These are phyloP conservation scores for Agriotes lineatus DNA, from an alignment of 2,888 invertebrate genomes.

Conservation along the genomic window DNA sequence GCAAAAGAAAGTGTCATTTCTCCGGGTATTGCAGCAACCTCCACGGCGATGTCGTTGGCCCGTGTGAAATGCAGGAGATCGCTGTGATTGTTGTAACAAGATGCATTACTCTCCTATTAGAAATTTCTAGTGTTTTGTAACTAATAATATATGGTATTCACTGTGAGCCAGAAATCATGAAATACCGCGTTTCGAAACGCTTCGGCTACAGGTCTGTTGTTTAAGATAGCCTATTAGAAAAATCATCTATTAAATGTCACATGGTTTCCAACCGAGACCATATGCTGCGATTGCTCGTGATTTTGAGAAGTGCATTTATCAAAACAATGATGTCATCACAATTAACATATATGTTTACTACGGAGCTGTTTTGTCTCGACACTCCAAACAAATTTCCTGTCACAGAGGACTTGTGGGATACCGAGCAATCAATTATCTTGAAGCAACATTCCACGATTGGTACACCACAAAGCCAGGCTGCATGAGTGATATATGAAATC, in stretches of 20 bases:
- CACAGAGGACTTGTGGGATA: neutral
- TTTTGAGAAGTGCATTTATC: too few relatives aligned
- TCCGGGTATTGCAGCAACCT: constrained; percentile 37
- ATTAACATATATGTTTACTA: too few relatives aligned
- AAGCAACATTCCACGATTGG: constrained; percentile 23
- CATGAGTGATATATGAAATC: constrained; percentile 38
- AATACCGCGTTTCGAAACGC: neutral
- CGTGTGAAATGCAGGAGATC: constrained; percentile 31
- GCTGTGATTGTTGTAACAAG: constrained; percentile 24
- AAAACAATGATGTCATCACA: too few relatives aligned
- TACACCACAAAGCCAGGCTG: constrained; percentile 18
- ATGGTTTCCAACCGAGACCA: too few relatives aligned
- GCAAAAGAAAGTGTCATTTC: constrained; percentile 51
- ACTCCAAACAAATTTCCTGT: constrained; percentile 1
- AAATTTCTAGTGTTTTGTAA: constrained; percentile 29
- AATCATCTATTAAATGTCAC: too few relatives aligned
- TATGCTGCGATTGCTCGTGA: too few relatives aligned
- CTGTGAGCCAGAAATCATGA: neutral
- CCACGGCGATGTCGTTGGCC: constrained; percentile 32
- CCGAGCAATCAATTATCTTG: constrained; percentile 19
- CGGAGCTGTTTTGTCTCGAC: too few relatives aligned
- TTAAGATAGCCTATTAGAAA: too few relatives aligned
- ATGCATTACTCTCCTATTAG: constrained; percentile 29
- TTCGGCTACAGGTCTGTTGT: neutral
- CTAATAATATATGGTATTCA: neutral